Conservation (phyloP, 1,140 invertebrate genomes). For the Solenopsis fugax region DNA sequence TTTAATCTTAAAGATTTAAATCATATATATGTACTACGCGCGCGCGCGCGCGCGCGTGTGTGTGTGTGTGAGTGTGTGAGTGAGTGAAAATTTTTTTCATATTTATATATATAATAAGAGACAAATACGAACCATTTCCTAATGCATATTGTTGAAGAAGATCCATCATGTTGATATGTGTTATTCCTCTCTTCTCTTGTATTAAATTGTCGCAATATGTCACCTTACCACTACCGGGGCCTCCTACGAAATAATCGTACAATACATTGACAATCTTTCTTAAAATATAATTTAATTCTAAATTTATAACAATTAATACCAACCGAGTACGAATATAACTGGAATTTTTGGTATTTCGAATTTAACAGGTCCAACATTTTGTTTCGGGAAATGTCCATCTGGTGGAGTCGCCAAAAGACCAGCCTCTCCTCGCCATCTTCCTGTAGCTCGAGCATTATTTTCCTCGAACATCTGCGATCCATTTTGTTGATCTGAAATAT, state of each 20-base stretch:
- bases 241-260: slow-evolving; percentile 87
- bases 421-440: slow-evolving; percentile 84
- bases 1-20: too few relatives aligned
- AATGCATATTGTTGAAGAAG: slow-evolving; percentile 94
- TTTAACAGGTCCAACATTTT: slow-evolving; percentile 92
- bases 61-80: too few relatives aligned
- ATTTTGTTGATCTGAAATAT: slow-evolving; percentile 91
- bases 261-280: neutral
- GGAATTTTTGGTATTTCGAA: slow-evolving; percentile 94
- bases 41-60: too few relatives aligned
- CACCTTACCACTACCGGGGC: slow-evolving; percentile 96
- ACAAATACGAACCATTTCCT: slow-evolving; percentile 90
- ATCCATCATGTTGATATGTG: slow-evolving; percentile 97
- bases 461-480: slow-evolving; percentile 91
- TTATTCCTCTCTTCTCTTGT: slow-evolving; percentile 93
- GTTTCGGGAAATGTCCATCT: slow-evolving; percentile 90
- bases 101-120: neutral
- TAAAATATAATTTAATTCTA: neutral
- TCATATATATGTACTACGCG: too few relatives aligned
- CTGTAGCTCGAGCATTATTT: slow-evolving; percentile 85
- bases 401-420: slow-evolving; percentile 88
- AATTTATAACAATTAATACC: slow-evolving; percentile 71
- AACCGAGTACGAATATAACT: slow-evolving; percentile 95
- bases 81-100: too few relatives aligned
- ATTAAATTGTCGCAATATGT: slow-evolving; percentile 96